These are phyloP conservation scores for Hydrotaea diabolus DNA, from an alignment of 2,888 invertebrate species.

Conservation along the genomic window DNA sequence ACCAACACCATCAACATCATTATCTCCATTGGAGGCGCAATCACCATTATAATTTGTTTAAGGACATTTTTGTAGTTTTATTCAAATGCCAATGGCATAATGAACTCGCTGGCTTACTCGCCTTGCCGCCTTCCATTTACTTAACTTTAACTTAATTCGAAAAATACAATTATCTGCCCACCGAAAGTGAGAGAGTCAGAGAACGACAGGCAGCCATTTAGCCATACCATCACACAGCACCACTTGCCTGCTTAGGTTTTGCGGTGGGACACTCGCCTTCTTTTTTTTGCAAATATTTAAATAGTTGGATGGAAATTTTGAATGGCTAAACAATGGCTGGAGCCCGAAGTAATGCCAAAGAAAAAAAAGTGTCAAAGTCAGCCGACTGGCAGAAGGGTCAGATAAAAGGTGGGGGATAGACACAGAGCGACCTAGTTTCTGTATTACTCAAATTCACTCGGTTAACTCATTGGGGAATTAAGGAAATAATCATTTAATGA, in stretches of 20 bases:
- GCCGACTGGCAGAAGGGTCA: conserved; percentile 36
- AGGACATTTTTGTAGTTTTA: conserved; percentile 22
- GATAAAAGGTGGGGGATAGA: conserved; percentile 31
- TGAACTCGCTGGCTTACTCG: no score
- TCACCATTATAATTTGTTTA: conserved; percentile 34
- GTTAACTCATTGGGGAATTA: conserved; percentile 10
- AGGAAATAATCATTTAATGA: conserved; percentile 38
- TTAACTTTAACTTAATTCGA: conserved; percentile 28
- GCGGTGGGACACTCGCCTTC: neutral
- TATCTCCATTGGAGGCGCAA: neutral
- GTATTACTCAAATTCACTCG: conserved; percentile 1
- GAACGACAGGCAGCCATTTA: conserved; percentile 10
- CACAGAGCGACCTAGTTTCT: neutral
- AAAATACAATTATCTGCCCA: conserved; percentile 24
- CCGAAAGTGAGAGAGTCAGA: neutral
- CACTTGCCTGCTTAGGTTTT: neutral
- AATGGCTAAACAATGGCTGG: neutral
- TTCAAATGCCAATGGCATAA: conserved; percentile 30
- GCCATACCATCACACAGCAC: neutral
- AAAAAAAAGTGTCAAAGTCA: conserved; percentile 37
- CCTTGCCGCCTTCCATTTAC: neutral
- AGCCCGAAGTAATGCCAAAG: neutral
- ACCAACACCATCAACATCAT: neutral
- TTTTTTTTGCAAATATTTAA: conserved; percentile 18
- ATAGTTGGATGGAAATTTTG: neutral